Evolutionary conservation across 2,888 invertebrate genomes (phyloP), one percentile per base, ranked within the genome.

Genomic region (Chloroclystis v-ata): DNA sequence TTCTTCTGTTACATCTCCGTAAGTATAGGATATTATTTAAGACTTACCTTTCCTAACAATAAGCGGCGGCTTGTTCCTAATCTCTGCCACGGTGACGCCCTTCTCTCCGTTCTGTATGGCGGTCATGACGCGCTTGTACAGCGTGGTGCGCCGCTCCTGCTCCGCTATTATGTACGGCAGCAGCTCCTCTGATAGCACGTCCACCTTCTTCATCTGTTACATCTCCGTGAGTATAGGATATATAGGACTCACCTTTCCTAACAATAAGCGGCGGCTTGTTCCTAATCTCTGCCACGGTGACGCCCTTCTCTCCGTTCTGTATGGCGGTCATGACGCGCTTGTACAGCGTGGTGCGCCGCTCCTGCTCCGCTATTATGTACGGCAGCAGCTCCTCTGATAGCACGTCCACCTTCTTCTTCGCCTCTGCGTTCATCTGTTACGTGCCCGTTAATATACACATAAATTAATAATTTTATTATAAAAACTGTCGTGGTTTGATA

Each of bases 171-270:
- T 85, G 57, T 85, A 87, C 0, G 86, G 86, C 0, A 87, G 67
- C 0, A 87, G 61, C 28, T 87, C 86, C 40, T 87, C 86, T 0
- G 86, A 86, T 0, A 87, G 47, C 0, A 86, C 85, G 30, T 87
- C 86, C 0, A 85, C 85, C 37, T 86, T 85, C 69, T 86, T 86
- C 75, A 87, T 82, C 57, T 85, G n/a, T n/a, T n/a, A n/a, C n/a
- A n/a, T n/a, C n/a, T n/a, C n/a, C n/a, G n/a, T n/a, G n/a, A n/a
- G n/a, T n/a, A n/a, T n/a, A n/a, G n/a, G n/a, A n/a, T n/a, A n/a
- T n/a, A n/a, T n/a, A n/a, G 20, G 20, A 4, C 5, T 33, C 6
- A 33, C 86, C 85, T 70, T 82, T 82, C 25, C 79, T 67, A 2
- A 86, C 82, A 26, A 86, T 75, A 0, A 81, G 67, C 0, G 85